A percentile compares a stretch with the other conserved stretches of the same genome.
These are phyloP conservation scores for Pseudorhiza aurosa DNA, from an alignment of 30 jellyfish, hydroid and myxozoan genomes.

Conservation along the genomic window DNA sequence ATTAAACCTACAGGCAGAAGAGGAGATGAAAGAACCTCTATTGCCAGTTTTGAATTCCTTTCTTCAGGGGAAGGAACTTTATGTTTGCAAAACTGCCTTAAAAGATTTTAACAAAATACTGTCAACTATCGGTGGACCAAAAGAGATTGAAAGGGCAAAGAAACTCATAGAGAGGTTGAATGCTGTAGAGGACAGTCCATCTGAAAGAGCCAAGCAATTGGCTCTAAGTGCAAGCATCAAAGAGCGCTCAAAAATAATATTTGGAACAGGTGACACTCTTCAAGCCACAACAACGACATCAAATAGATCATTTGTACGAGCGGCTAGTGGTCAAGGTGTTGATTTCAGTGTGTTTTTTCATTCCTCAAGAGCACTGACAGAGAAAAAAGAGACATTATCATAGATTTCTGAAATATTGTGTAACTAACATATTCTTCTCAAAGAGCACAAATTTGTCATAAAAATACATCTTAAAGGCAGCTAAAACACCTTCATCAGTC, in stretches of 20 bases:
- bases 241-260: constrained; percentile 72
- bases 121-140: constrained; percentile 77
- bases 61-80: constrained; percentile 61
- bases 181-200: constrained; percentile 74
- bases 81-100: constrained; percentile 76
- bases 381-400: constrained; percentile 44
- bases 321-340: constrained; percentile 85
- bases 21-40: constrained; percentile 72
- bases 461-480: too few relatives aligned
- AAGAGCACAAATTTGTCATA: too few relatives aligned
- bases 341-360: constrained; percentile 72
- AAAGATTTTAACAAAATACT: constrained; percentile 59
- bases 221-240: constrained; percentile 74
- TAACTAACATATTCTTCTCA: too few relatives aligned
- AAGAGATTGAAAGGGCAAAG: constrained; percentile 71
- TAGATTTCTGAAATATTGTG: too few relatives aligned
- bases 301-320: constrained; percentile 85
- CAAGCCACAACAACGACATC: constrained; percentile 85
- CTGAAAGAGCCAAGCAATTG: constrained; percentile 52
- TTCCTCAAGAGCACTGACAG: constrained; percentile 83
- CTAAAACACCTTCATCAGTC: too few relatives aligned
- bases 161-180: constrained; percentile 39
- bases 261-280: constrained; percentile 87
- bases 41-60: constrained; percentile 60
- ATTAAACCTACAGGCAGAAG: constrained; percentile 72